These are phyloP conservation scores for Hiodon alosoides DNA, from an alignment of 2,113 vertebrate species.

Conservation along the genomic window DNA sequence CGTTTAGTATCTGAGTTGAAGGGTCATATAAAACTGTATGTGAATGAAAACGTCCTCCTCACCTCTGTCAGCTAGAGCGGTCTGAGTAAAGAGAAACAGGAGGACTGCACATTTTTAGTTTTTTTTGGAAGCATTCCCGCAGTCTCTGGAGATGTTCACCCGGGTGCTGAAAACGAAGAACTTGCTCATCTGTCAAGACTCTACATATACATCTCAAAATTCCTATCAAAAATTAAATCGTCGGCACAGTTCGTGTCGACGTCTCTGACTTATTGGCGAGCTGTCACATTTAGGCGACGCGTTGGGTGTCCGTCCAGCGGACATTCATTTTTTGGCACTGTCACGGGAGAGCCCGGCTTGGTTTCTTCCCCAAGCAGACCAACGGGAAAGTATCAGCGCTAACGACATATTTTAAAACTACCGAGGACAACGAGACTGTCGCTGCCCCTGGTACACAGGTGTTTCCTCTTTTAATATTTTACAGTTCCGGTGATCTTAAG, in stretches of 20 bases:
- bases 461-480: constrained; percentile 21
- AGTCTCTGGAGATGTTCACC: not conserved
- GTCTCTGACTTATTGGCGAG: constrained; percentile 38
- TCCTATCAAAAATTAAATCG: constrained; percentile 37
- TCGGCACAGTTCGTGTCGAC: constrained; percentile 14
- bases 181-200: constrained; percentile 18
- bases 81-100: not conserved
- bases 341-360: constrained; percentile 22
- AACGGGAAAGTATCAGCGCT: constrained; percentile 5
- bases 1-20: too few relatives aligned
- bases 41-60: not conserved
- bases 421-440: not conserved
- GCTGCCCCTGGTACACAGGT: constrained; percentile 20
- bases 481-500: not conserved
- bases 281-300: constrained; percentile 38
- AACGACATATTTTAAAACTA: constrained; percentile 18
- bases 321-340: constrained; percentile 24
- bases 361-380: constrained; percentile 10
- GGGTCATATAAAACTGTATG: not conserved
- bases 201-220: constrained; percentile 37
- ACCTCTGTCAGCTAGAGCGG: not conserved
- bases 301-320: constrained; percentile 27
- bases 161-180: not conserved
- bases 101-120: not conserved
- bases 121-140: not conserved